Conservation (phyloP, 92 coral and sea anemone genomes). For the Siderastrea siderea region DNA sequence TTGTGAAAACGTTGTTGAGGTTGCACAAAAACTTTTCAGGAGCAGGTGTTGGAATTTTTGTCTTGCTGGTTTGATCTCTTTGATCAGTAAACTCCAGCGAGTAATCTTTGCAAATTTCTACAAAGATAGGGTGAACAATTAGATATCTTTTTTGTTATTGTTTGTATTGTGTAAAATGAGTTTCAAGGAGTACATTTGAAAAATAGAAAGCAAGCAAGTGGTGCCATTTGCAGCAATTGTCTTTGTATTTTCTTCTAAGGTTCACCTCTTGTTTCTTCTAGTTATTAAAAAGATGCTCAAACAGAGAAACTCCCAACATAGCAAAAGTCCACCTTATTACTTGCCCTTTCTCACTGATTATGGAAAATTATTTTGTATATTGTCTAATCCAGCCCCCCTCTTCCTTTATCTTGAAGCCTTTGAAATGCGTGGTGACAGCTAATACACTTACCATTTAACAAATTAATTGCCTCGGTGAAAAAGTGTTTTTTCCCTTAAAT, state of each 20-base stretch:
- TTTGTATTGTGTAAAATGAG: conserved; percentile 55
- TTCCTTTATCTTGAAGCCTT: conserved; percentile 41
- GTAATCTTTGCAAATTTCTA: conserved; percentile 8
- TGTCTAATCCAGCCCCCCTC: conserved; percentile 42
- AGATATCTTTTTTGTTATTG: conserved; percentile 31
- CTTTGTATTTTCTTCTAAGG: conserved; percentile 16
- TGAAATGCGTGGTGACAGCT: conserved; percentile 56
- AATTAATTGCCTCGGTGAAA: not conserved
- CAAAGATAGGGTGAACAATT: conserved; percentile 28
- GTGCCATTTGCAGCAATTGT: conserved; percentile 47
- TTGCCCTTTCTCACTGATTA: not conserved
- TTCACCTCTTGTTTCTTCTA: not conserved
- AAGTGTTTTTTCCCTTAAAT: not conserved
- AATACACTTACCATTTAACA: conserved; percentile 37
- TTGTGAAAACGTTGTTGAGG: conserved; percentile 17
- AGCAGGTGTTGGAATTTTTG: conserved; percentile 26
- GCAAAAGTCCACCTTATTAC: not conserved
- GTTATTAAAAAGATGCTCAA: not conserved
- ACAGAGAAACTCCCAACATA: not conserved
- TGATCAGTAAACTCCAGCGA: conserved; percentile 42
- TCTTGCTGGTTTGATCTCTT: conserved; percentile 26
- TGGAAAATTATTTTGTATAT: not conserved
- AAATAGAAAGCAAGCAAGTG: conserved; percentile 21
- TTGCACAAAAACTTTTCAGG: conserved; percentile 32
- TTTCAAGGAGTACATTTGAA: conserved; percentile 33